Evolutionary conservation across 2,888 invertebrate genomes (phyloP), one percentile per base, ranked within the genome.

Genomic region (Dasypogon diadema): DNA sequence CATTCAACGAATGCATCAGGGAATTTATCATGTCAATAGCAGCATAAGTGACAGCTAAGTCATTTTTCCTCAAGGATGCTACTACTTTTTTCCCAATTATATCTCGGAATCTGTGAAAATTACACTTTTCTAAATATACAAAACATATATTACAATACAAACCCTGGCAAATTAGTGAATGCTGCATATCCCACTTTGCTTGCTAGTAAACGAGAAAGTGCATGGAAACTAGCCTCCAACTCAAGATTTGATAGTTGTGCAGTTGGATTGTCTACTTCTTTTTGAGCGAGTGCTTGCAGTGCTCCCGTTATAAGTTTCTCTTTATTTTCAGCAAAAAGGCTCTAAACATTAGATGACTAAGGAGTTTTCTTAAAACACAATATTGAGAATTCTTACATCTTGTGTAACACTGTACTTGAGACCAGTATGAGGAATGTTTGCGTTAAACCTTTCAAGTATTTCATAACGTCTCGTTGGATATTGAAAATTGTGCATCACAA

Each of bases 171-270:
- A 79, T 92, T 91, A 8, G 97, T 98, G 85, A 99, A 98, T 2
- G 98, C 96, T 34, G 96, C 93, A 85, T 98, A 99, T 1, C 99
- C 99, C 56, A 97, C 96, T 90, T 99, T 99, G 81, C 97, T 98
- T 0, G 99, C 99, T 75, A 99, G 93, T 12, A 99, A 88, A 80
- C 99, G 87, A 26, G 98, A 89, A 70, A 99, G 85, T 8, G 97
- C 97, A 83, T 98, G 98, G 87, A 99, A 98, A 85, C 97, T 97
- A 1, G 95, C 94, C 87, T 99, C 99, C 37, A 98, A 86, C 82
- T 96, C 95, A 3, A 91, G 87, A 80, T 92, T 90, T 34, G 89
- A 88, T 58, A 91, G 85, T 76, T 85, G 88, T 2, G 85, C 84
- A 42, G 88, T 85, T 76, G 89, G 89, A 82, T 90, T 89, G 81